Evolutionary conservation across 2,888 invertebrate genomes (phyloP).

Genomic region (Geotrupes spiniger): DNA sequence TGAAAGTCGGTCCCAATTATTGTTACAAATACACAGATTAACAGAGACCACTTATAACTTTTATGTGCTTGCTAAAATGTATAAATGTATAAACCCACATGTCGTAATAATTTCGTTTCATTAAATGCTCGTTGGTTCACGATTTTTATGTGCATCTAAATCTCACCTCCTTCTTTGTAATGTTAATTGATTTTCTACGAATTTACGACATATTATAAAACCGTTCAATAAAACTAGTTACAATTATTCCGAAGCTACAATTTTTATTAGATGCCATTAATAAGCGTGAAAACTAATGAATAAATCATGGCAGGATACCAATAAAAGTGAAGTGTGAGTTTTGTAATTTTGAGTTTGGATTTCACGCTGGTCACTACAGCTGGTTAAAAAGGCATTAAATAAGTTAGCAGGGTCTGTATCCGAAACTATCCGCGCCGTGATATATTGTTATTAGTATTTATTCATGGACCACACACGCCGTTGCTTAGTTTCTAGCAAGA

Average conservation of each 20-base stretch:
- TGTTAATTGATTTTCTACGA: constrained; percentile 21
- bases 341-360: constrained; percentile 20
- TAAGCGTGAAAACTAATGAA: constrained; percentile 27
- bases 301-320: constrained; percentile 25
- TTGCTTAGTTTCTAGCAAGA: constrained; percentile 24
- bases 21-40: too few relatives aligned
- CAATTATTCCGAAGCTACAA: background rate
- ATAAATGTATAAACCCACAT: too few relatives aligned
- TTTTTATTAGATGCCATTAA: constrained; percentile 9
- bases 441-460: constrained; percentile 29
- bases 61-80: too few relatives aligned
- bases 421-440: constrained; percentile 4
- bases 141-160: too few relatives aligned
- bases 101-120: too few relatives aligned
- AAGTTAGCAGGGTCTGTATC: constrained; percentile 27
- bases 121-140: too few relatives aligned
- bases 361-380: constrained; percentile 28
- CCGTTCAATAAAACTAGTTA: background rate
- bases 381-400: constrained; percentile 27
- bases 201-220: constrained; percentile 12
- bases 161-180: constrained; percentile 20
- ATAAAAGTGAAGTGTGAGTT: constrained; percentile 29
- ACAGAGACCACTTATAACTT: too few relatives aligned
- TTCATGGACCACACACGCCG: constrained; percentile 26
- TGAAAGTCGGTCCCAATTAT: too few relatives aligned